Evolutionary conservation across 2,888 invertebrate species (phyloP).

Genomic region (Acrobasis repandana): DNA sequence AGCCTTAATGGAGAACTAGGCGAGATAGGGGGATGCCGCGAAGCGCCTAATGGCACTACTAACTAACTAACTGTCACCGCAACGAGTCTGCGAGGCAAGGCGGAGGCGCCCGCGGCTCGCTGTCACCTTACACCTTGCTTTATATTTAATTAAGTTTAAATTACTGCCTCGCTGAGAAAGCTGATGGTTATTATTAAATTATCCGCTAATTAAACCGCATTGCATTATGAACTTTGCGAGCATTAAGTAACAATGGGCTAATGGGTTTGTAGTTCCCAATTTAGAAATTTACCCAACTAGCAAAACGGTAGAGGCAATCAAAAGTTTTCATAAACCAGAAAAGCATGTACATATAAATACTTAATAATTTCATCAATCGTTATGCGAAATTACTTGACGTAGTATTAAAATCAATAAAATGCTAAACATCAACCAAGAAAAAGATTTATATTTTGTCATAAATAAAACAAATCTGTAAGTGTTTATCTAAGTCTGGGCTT

Average conservation of each 20-base stretch:
- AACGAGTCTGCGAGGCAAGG: conserved; percentile 55
- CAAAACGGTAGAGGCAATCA: no score
- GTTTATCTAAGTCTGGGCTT: no score
- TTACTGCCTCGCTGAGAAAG: conserved; percentile 42
- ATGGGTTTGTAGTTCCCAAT: background rate
- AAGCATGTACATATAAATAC: no score
- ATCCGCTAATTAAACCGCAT: conserved; percentile 52
- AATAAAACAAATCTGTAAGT: no score
- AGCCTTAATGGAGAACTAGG: conserved; percentile 65
- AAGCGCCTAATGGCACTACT: conserved; percentile 70
- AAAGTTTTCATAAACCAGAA: no score
- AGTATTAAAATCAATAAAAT: no score
- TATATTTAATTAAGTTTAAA: conserved; percentile 57
- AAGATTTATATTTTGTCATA: no score
- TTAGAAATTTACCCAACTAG: background rate
- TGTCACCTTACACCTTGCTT: conserved; percentile 51
- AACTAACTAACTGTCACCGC: conserved; percentile 71
- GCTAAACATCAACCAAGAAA: no score
- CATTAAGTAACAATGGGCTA: conserved; percentile 14
- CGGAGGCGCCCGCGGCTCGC: conserved; percentile 44
- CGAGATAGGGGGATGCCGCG: conserved; percentile 54
- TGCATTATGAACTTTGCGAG: conserved; percentile 29
- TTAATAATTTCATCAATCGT: no score
- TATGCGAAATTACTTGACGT: no score
- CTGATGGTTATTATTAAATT: conserved; percentile 47